Evolutionary conservation across 1,140 invertebrate genomes (phyloP), one percentile per base, ranked within the genome.

Genomic region (Streblospio benedicti): DNA sequence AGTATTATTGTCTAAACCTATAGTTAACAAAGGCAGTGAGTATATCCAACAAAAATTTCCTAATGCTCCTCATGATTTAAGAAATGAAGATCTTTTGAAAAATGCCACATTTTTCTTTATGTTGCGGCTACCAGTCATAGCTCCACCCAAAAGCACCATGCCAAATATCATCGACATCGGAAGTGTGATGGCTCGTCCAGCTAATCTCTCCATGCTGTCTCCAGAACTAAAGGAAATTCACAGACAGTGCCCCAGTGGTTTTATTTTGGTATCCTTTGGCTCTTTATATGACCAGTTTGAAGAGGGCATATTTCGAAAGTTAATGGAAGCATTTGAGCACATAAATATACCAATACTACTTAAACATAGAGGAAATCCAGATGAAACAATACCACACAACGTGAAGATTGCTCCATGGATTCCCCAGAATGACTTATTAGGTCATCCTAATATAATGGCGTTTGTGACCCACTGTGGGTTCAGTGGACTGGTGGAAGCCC

Each of bases 351-450:
- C 70, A 27, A 68, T 83, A 12, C 53, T 84, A 9, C 82, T 81
- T 80, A 82, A 82, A 54, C 83, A 73, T 56, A 75, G 78, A 65
- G 63, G n/a, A n/a, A n/a, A n/a, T n/a, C n/a, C 79, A 74, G 32
- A 68, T 81, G 33, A 69, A 76, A 35, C 57, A 72, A 61, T 76
- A 75, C 85, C 87, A 1, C 69, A 81, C 0, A 90, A 89, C 71
- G 84, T 90, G 0, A 84, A 83, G 69, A 77, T 87, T 0, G 83
- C 81, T 82, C 82, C 84, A 44, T 91, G 88, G 88, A 76, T 89
- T 63, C 88, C 88, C 0, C 88, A 91, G 71, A 87, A 89, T 69
- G 87, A 90, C 70, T 80, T 91, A 31, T 77, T 90, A 35, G 87
- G 82, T 82, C 67, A 70, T 57, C 63, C 64, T 5, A 67, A 69